phyloP scores from a whole-genome alignment of 1,140 invertebrate genomes.

The Telenomus remus region DNA sequence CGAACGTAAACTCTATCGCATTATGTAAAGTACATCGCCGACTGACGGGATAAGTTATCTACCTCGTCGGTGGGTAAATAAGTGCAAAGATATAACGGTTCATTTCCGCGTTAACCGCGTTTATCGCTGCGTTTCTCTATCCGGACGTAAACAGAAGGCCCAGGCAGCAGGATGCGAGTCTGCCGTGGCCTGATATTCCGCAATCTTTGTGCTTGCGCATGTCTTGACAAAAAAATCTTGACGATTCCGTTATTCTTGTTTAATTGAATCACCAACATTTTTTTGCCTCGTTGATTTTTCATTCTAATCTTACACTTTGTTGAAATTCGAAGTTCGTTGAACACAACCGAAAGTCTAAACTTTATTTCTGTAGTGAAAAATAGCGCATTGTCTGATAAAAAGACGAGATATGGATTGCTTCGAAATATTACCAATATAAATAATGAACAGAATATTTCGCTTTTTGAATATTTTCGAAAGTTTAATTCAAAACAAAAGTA shows the following conservation, averaged over 20 bases:
- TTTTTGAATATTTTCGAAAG: too few relatives aligned
- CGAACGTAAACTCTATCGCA: conserved; percentile 62
- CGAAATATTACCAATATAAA: too few relatives aligned
- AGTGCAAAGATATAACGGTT: conserved; percentile 76
- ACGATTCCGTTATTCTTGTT: conserved; percentile 22
- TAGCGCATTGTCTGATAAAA: too few relatives aligned
- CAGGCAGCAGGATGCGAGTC: conserved; percentile 66
- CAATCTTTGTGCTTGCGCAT: conserved; percentile 40
- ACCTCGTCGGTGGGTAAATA: conserved; percentile 68
- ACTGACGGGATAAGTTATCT: conserved; percentile 63
- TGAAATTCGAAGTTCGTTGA: too few relatives aligned
- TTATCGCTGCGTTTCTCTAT: conserved; percentile 73
- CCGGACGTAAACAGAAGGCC: conserved; percentile 63
- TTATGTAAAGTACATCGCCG: conserved; percentile 60
- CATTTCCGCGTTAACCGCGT: conserved; percentile 72
- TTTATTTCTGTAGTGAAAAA: too few relatives aligned
- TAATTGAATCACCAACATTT: conserved; percentile 16
- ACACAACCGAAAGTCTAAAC: too few relatives aligned
- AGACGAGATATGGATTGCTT: too few relatives aligned
- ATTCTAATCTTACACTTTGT: not conserved
- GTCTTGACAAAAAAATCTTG: conserved; percentile 29
- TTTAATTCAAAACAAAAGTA: too few relatives aligned
- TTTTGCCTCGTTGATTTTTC: not conserved
- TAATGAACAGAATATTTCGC: too few relatives aligned
- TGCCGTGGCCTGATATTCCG: conserved; percentile 48